Evolutionary conservation across 1,140 invertebrate genomes (phyloP).

Genomic region (Proales similis): DNA sequence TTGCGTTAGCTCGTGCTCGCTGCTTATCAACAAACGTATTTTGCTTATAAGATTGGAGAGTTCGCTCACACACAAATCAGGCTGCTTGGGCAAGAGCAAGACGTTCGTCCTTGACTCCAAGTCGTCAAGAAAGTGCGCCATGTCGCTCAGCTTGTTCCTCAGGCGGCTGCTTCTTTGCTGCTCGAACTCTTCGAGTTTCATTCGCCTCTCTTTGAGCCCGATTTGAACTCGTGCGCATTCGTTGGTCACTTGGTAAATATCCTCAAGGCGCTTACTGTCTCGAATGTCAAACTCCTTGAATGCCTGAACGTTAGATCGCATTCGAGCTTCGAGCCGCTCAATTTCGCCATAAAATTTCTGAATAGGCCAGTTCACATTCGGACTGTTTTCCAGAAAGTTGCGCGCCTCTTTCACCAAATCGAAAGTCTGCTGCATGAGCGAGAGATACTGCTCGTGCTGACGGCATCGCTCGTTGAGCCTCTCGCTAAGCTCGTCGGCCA

Average conservation of each 20-base stretch:
- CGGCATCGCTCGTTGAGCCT: not conserved
- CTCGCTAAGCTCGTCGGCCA: not conserved
- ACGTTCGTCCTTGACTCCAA: too few relatives aligned
- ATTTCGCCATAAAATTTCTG: slow-evolving; percentile 1
- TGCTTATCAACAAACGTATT: not conserved
- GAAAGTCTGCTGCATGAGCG: too few relatives aligned
- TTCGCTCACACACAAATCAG: too few relatives aligned
- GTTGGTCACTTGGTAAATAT: not conserved
- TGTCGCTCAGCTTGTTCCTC: slow-evolving; percentile 9
- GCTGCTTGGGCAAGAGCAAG: too few relatives aligned
- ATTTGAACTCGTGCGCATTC: not conserved
- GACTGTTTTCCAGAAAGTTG: too few relatives aligned
- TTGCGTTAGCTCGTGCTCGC: slow-evolving; percentile 17
- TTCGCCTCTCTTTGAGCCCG: not conserved
- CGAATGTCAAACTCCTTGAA: slow-evolving; percentile 14
- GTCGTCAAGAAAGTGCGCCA: slow-evolving; percentile 12
- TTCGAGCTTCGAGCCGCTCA: not conserved
- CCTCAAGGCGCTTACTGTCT: not conserved
- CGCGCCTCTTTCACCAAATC: too few relatives aligned
- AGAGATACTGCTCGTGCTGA: not conserved
- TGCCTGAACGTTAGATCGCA: not conserved
- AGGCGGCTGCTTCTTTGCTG: slow-evolving; percentile 14
- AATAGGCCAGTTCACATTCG: too few relatives aligned
- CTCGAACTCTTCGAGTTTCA: slow-evolving; percentile 3
- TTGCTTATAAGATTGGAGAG: not conserved